Evolutionary conservation across 2,888 invertebrate species (phyloP).

Genomic region (Mythimna impura): DNA sequence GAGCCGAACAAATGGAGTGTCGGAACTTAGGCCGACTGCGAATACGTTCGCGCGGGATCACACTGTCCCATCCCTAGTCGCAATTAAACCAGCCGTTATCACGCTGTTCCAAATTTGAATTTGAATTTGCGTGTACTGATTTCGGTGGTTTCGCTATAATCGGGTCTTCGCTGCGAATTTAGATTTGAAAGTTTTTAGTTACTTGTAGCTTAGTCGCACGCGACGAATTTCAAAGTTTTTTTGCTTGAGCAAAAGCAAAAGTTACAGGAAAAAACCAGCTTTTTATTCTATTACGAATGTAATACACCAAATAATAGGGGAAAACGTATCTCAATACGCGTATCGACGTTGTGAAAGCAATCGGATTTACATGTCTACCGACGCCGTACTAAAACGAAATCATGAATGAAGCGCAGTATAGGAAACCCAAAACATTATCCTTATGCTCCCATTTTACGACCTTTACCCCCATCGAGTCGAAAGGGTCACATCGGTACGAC

Average conservation of each 20-base stretch:
- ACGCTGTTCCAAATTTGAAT: conserved; percentile 84
- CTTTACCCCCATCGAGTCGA: conserved; percentile 90
- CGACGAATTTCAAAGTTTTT: conserved; percentile 42
- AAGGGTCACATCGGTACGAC: conserved; percentile 89
- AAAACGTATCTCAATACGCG: conserved; percentile 80
- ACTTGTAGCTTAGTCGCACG: conserved; percentile 19
- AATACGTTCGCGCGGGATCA: conserved; percentile 69
- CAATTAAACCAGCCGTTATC: conserved; percentile 86
- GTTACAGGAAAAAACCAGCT: conserved; percentile 42
- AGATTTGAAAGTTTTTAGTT: conserved; percentile 61
- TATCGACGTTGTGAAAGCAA: conserved; percentile 86
- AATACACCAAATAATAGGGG: conserved; percentile 84
- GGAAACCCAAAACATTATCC: conserved; percentile 90
- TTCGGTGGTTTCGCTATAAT: conserved; percentile 65
- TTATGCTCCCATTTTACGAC: conserved; percentile 91
- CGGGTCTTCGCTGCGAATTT: conserved; percentile 64
- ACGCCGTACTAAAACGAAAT: conserved; percentile 89
- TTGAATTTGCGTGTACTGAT: conserved; percentile 79
- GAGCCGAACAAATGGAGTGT: conserved; percentile 88
- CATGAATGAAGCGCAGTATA: conserved; percentile 90
- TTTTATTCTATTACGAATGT: conserved; percentile 84
- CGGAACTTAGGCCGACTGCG: conserved; percentile 77
- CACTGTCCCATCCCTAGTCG: conserved; percentile 78
- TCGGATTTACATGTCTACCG: conserved; percentile 90
- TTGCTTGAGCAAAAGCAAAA: conserved; percentile 26